Percentiles rank a stretch among this genome's conserved stretches.
Evolutionary conservation across 2,888 invertebrate genomes (phyloP).

Genomic region (Ichneumoninae sp.): DNA sequence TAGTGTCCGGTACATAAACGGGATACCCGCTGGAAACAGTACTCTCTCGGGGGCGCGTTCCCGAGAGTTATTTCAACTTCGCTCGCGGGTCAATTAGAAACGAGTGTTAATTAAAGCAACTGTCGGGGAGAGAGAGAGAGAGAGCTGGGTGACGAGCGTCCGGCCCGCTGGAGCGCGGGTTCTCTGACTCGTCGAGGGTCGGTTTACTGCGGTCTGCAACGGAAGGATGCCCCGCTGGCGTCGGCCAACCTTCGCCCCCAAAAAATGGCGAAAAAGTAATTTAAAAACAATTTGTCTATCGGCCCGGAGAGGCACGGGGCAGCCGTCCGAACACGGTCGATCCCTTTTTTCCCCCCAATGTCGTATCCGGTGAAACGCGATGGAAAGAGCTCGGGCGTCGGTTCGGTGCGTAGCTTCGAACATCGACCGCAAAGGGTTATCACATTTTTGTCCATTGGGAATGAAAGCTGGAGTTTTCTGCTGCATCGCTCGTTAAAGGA

Average conservation of each 20-base stretch:
- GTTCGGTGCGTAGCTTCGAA: background rate
- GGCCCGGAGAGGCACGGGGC: background rate
- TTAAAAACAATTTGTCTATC: conserved; percentile 59
- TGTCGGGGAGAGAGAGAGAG: conserved; percentile 23
- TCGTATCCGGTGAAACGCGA: background rate
- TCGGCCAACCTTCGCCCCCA: background rate
- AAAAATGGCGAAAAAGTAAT: conserved; percentile 53
- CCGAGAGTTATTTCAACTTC: conserved; percentile 49
- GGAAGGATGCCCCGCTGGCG: background rate
- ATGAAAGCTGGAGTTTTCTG: no score
- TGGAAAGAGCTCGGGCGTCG: background rate
- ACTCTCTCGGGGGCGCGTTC: background rate
- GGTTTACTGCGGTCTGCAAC: conserved; percentile 1
- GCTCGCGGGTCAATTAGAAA: conserved; percentile 62
- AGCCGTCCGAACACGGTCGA: conserved; percentile 29
- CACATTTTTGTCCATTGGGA: no score
- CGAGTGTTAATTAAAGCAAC: conserved; percentile 64
- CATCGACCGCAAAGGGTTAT: background rate
- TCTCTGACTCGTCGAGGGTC: background rate
- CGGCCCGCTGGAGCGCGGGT: background rate
- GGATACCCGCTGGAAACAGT: background rate
- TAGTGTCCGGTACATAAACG: background rate
- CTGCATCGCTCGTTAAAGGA: no score
- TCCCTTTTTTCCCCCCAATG: conserved; percentile 17
- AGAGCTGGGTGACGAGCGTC: conserved; percentile 40